These are phyloP conservation scores for Apostichopus japonicus DNA, from an alignment of 35 echinoderm and acorn worm species.

Conservation along the genomic window DNA sequence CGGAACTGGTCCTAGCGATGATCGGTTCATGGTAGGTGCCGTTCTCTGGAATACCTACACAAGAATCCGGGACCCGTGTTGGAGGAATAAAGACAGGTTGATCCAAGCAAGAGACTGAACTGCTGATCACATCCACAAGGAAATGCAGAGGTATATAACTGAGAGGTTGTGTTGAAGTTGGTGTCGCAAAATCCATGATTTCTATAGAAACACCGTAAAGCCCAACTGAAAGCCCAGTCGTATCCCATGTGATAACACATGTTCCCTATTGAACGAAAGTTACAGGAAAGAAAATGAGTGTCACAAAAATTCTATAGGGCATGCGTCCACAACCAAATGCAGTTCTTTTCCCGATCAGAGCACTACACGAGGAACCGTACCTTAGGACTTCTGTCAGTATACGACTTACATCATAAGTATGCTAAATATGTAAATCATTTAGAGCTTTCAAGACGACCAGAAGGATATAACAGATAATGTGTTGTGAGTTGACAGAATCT, in stretches of 20 bases:
- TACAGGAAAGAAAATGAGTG: no score
- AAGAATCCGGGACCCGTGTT: background rate
- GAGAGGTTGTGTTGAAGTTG: background rate
- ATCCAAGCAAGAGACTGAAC: background rate
- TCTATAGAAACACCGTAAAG: conserved; percentile 6
- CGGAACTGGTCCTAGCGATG: background rate
- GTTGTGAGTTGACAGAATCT: no score
- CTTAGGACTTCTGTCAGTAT: no score
- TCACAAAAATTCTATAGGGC: no score
- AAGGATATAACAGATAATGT: no score
- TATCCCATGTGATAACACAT: background rate
- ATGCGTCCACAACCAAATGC: no score
- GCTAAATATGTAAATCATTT: no score
- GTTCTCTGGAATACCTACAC: background rate
- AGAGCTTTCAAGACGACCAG: no score
- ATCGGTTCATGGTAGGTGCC: conserved; percentile 9
- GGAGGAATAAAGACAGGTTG: conserved; percentile 17
- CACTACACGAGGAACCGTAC: no score
- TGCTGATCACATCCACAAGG: conserved; percentile 13
- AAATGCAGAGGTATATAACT: conserved; percentile 10
- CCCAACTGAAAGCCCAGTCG: background rate
- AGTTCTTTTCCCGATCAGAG: no score
- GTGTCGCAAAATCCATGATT: conserved; percentile 1
- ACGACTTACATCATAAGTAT: no score
- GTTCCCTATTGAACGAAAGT: conserved; percentile 1